Evolutionary conservation across 2,888 invertebrate genomes (phyloP).

Genomic region (Hemicrepidius hirtus): DNA sequence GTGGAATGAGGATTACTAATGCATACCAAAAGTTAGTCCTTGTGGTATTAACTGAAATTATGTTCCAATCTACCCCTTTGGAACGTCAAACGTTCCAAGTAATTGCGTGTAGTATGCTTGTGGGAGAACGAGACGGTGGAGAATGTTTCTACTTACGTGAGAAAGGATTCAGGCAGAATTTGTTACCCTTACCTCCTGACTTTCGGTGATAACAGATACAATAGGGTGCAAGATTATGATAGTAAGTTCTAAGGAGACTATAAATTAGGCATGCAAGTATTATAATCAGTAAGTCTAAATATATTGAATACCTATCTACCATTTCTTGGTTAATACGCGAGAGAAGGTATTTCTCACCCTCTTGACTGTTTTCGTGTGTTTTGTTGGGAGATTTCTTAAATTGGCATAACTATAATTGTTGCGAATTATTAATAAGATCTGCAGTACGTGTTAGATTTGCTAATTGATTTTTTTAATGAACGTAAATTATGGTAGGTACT

Average conservation of each 20-base stretch:
- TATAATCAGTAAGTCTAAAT: background rate
- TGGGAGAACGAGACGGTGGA: slow-evolving; percentile 3
- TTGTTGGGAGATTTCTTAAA: too few species aligned
- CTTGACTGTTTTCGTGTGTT: too few species aligned
- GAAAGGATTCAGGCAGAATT: slow-evolving; percentile 14
- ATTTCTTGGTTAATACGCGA: too few species aligned
- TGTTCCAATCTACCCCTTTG: slow-evolving; percentile 9
- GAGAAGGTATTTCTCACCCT: too few species aligned
- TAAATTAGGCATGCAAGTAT: slow-evolving; percentile 21
- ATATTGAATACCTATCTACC: background rate
- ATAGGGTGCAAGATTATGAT: slow-evolving; percentile 31
- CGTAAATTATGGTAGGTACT: too few species aligned
- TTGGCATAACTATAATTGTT: too few species aligned
- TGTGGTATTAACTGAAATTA: slow-evolving; percentile 25
- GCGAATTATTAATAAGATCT: too few species aligned
- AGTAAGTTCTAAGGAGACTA: slow-evolving; percentile 26
- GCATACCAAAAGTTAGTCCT: slow-evolving; percentile 23
- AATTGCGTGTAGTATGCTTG: background rate
- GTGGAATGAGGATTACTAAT: slow-evolving; percentile 26
- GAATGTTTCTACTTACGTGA: slow-evolving; percentile 8
- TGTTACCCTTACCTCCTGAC: slow-evolving; percentile 25
- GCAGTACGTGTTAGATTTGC: too few species aligned
- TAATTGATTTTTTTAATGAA: too few species aligned
- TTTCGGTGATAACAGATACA: slow-evolving; percentile 27
- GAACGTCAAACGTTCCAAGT: background rate